These are phyloP conservation scores for Stramonita haemastoma DNA, from an alignment of 2,888 invertebrate genomes.

Conservation along the genomic window DNA sequence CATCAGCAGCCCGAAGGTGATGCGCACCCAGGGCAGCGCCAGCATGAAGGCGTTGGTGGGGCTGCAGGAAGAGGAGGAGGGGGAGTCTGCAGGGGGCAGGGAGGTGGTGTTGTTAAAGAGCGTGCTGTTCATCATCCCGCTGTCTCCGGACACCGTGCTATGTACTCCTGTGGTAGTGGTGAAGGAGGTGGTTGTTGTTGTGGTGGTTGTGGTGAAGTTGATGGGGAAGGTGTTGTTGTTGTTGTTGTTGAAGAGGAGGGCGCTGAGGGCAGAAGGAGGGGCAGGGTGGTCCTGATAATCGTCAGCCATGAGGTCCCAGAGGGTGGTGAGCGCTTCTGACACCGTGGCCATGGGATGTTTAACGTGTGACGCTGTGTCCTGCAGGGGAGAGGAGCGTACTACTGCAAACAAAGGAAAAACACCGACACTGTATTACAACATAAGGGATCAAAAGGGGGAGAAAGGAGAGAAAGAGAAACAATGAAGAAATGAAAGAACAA, in stretches of 20 bases:
- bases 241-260: neutral
- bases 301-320: neutral
- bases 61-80: neutral
- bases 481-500: no score
- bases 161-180: neutral
- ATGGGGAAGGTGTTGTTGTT: neutral
- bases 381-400: neutral
- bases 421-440: neutral
- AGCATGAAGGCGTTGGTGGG: constrained; percentile 21
- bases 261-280: neutral
- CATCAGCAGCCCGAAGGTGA: constrained; percentile 42
- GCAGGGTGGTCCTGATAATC: neutral
- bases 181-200: neutral
- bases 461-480: neutral
- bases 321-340: neutral
- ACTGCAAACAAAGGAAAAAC: neutral
- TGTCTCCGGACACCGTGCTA: neutral
- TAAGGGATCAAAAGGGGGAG: neutral
- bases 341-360: neutral
- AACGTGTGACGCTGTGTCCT: neutral
- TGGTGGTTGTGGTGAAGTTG: neutral
- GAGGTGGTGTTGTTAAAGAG: neutral
- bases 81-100: neutral
- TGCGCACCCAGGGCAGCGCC: constrained; percentile 38
- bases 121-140: neutral